phyloP scores from a whole-genome alignment of 2,113 vertebrate genomes.

The Passer domesticus region DNA sequence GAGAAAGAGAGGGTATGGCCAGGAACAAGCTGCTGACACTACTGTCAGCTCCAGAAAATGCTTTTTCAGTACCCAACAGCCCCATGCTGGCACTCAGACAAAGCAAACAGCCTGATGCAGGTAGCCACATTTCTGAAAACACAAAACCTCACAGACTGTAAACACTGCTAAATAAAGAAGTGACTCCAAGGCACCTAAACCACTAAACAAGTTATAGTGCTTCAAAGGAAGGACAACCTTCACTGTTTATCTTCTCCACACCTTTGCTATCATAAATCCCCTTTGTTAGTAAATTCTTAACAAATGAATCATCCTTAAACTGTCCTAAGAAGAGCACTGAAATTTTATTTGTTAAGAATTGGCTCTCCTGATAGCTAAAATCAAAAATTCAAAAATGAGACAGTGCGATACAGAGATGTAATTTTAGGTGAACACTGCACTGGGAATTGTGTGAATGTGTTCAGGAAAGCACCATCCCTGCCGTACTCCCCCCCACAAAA shows the following conservation, averaged over 20 bases:
- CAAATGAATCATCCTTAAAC: not conserved
- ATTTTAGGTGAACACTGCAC: not conserved
- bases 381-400: not conserved
- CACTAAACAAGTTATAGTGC: not conserved
- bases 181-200: not conserved
- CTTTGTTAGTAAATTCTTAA: not conserved
- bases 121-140: not conserved
- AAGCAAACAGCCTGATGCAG: not conserved
- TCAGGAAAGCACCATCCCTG: not conserved
- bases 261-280: fast-evolving
- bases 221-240: not conserved
- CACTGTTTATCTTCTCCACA: not conserved
- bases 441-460: not conserved
- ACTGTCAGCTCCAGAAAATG: not conserved
- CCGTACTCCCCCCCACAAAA: fast-evolving
- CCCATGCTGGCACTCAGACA: not conserved
- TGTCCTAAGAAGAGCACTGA: not conserved
- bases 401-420: not conserved
- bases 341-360: not conserved
- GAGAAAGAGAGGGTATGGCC: not conserved
- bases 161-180: not conserved
- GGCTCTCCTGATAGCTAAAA: not conserved
- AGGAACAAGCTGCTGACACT: not conserved
- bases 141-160: not conserved
- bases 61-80: not conserved